Conservation (phyloP, 64 coral and sea anemone genomes). For the Stichodactyla helianthus region DNA sequence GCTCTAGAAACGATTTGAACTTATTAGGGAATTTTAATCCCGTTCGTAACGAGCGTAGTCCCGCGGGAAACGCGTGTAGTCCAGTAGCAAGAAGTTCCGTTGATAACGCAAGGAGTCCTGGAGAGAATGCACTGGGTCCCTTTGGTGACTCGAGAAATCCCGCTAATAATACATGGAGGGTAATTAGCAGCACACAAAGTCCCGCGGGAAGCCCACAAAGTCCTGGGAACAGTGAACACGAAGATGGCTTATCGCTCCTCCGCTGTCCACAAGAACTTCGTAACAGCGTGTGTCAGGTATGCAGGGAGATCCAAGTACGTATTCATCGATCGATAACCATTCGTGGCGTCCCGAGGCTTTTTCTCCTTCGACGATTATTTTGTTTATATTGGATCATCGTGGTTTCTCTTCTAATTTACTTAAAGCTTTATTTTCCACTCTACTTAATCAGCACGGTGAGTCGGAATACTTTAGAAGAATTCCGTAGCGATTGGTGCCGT, state of each 20-base stretch:
- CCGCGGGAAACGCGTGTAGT: not conserved
- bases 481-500: conserved; percentile 65
- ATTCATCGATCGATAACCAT: conserved; percentile 41
- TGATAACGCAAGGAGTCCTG: not conserved
- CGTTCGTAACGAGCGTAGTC: not conserved
- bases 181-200: not conserved
- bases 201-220: not conserved
- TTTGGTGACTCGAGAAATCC: not conserved
- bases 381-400: conserved; percentile 60
- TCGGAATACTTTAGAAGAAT: conserved; percentile 58
- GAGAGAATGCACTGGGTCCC: not conserved
- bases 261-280: conserved; percentile 44
- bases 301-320: conserved; percentile 31
- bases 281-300: conserved; percentile 32
- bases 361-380: conserved; percentile 62
- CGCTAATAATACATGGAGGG: not conserved
- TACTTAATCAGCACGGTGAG: conserved; percentile 61
- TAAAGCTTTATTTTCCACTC: conserved; percentile 70
- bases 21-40: not conserved
- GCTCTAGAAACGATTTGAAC: not conserved
- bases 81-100: not conserved
- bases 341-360: conserved; percentile 57
- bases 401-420: conserved; percentile 53
- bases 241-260: not conserved
- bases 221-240: not conserved